Percentiles rank a stretch among this genome's conserved stretches.
Conservation (phyloP, 2,888 invertebrate species). For the Drosophila gaucha region DNA sequence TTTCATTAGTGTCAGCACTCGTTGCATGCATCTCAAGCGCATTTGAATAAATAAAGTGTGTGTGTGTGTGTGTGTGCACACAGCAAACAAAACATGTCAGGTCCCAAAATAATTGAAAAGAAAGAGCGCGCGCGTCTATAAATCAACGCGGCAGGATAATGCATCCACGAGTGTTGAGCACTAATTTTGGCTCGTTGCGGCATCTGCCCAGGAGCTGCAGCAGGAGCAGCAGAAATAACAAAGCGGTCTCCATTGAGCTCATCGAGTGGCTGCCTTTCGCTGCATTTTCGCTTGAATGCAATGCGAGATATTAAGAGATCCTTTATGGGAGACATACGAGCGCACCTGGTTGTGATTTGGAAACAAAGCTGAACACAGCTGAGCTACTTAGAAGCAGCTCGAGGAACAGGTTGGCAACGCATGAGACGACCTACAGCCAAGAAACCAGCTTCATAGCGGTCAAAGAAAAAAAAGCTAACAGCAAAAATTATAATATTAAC, state of each 20-base stretch:
- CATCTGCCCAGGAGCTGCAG: constrained; percentile 47
- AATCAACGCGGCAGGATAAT: constrained; percentile 73
- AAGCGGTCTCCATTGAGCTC: constrained; percentile 20
- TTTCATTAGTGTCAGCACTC: constrained; percentile 62
- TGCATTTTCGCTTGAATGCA: constrained; percentile 70
- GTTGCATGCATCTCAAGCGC: constrained; percentile 49
- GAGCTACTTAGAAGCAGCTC: constrained; percentile 43
- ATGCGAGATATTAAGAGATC: constrained; percentile 50
- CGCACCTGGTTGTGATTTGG: constrained; percentile 70
- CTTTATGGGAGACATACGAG: constrained; percentile 27
- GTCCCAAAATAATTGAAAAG: constrained; percentile 49
- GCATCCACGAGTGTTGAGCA: constrained; percentile 62
- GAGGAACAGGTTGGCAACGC: constrained; percentile 50
- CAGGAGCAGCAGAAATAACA: constrained; percentile 20
- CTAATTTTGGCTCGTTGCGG: constrained; percentile 63
- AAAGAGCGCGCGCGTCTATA: constrained; percentile 58
- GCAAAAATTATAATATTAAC: constrained; percentile 63
- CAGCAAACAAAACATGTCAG: constrained; percentile 57
- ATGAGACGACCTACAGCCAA: constrained; percentile 30
- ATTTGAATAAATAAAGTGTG: constrained; percentile 67
- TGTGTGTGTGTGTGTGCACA: constrained; percentile 9
- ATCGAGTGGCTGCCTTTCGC: constrained; percentile 25
- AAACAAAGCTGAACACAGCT: constrained; percentile 21
- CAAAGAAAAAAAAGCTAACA: constrained; percentile 37
- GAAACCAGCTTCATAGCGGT: constrained; percentile 42